A percentile compares a stretch with the other conserved stretches of the same genome.
These are phyloP conservation scores for Physocephala rufipes DNA, from an alignment of 2,888 invertebrate genomes.

Conservation along the genomic window DNA sequence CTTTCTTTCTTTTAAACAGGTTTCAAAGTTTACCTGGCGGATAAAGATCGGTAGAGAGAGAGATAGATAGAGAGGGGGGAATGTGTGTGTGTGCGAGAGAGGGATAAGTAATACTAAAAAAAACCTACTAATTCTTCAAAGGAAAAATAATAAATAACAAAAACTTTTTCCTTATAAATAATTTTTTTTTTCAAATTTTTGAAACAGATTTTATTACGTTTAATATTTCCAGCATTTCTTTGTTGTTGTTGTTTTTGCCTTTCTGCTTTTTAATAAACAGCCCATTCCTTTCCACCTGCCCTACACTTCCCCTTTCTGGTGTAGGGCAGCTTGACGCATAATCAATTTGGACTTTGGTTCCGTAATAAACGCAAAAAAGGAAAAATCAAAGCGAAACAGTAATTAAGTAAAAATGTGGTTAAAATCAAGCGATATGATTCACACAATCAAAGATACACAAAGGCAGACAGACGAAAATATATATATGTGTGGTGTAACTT, in stretches of 20 bases:
- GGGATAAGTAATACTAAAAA: neutral
- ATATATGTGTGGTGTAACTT: no score
- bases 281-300: neutral
- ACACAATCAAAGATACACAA: neutral
- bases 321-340: neutral
- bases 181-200: neutral
- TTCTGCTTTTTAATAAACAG: neutral
- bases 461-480: neutral
- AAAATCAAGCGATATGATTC: slow-evolving; percentile 31
- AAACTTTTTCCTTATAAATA: neutral
- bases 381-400: neutral
- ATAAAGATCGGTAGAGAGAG: no score
- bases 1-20: neutral
- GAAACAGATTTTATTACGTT: neutral
- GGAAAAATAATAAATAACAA: slow-evolving; percentile 1
- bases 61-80: neutral
- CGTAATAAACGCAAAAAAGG: slow-evolving; percentile 9
- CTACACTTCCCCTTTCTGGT: neutral
- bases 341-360: slow-evolving; percentile 32
- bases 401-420: slow-evolving; percentile 1
- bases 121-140: neutral
- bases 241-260: slow-evolving; percentile 11
- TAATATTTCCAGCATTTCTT: neutral
- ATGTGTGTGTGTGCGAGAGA: neutral
- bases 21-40: neutral